Evolutionary conservation across 2,797 vertebrate genomes (phyloP).

Genomic region (Microctenopoma lineatum): DNA sequence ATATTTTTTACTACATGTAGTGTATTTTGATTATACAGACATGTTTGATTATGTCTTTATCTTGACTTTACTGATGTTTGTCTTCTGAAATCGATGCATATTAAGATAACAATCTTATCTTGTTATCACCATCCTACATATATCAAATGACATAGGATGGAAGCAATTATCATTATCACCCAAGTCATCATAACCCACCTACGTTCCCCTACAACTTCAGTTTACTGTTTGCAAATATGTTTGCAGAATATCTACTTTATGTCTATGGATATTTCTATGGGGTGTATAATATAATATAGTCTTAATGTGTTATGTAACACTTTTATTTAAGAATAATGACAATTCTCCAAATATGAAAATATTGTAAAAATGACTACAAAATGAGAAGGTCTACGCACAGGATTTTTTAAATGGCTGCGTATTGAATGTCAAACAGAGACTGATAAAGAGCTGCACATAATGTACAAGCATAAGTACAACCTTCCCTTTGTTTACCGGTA

Average conservation of each 20-base stretch:
- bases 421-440: not conserved
- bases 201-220: not conserved
- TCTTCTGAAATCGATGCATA: no score
- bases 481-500: constrained; percentile 12
- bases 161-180: constrained; percentile 8
- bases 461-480: not conserved
- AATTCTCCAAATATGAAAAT: not conserved
- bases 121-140: not conserved
- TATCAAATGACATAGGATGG: not conserved
- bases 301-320: not conserved
- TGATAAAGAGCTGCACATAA: not conserved
- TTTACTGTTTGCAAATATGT: not conserved
- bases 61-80: no score
- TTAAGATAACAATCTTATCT: not conserved
- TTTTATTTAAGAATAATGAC: not conserved
- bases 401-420: not conserved
- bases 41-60: no score
- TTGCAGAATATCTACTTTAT: not conserved
- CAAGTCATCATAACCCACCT: not conserved
- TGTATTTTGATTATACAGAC: no score
- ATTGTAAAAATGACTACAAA: not conserved
- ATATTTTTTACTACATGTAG: no score
- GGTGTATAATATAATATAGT: not conserved
- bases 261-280: not conserved
- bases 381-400: not conserved